phyloP scores from a whole-genome alignment of 2,113 vertebrate genomes.

The Lophotis ruficrista region DNA sequence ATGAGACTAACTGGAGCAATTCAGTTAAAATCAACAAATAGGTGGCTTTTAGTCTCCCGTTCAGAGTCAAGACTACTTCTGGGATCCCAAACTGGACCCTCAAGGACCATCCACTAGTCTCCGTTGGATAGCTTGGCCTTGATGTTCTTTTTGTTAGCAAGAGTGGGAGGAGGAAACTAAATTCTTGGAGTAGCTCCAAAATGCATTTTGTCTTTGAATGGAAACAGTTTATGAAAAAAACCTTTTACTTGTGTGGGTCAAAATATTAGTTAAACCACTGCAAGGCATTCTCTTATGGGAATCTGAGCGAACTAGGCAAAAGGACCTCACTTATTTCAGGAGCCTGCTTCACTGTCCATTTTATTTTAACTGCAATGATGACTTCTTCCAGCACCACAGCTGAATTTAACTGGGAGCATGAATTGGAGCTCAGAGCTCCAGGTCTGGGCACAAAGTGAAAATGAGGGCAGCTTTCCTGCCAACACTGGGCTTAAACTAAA shows the following conservation, averaged over 20 bases:
- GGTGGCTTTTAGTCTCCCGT: neutral
- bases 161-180: neutral
- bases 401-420: neutral
- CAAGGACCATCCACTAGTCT: neutral
- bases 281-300: neutral
- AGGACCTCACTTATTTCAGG: neutral
- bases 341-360: neutral
- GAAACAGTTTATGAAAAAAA: neutral
- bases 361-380: neutral
- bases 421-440: neutral
- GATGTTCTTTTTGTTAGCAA: neutral
- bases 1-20: neutral
- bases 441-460: neutral
- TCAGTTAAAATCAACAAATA: neutral
- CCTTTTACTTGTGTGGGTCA: neutral
- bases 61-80: neutral
- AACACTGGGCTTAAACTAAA: neutral
- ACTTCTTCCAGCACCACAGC: neutral
- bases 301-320: neutral
- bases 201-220: neutral
- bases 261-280: neutral
- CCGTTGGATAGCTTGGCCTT: neutral
- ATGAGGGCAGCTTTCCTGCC: neutral
- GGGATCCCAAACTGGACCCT: neutral
- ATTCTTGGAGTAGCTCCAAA: neutral